phyloP scores from a whole-genome alignment of 2,797 vertebrate genomes.

The Borostomias antarcticus region DNA sequence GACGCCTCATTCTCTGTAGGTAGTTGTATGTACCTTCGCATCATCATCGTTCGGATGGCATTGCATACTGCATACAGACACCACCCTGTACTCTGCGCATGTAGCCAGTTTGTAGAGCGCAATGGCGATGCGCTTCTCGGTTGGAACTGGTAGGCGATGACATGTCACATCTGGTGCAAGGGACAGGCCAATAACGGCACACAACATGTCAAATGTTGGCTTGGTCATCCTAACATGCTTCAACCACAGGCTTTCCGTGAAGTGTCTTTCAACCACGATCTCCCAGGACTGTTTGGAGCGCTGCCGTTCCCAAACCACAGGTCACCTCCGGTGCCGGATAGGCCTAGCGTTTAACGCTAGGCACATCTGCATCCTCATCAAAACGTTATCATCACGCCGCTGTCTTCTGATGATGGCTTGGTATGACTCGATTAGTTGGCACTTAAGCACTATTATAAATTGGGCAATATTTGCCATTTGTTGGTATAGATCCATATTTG shows the following conservation, averaged over 20 bases:
- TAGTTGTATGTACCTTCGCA: background rate
- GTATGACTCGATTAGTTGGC: no score
- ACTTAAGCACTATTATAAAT: no score
- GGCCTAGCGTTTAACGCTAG: no score
- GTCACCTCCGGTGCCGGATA: no score
- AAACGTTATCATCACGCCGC: no score
- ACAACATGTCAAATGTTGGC: background rate
- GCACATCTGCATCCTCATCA: no score
- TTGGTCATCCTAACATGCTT: background rate
- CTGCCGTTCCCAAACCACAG: background rate
- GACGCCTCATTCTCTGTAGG: background rate
- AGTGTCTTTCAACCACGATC: background rate
- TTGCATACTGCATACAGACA: background rate
- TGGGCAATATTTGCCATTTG: no score
- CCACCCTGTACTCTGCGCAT: background rate
- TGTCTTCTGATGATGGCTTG: no score
- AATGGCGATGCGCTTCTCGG: background rate
- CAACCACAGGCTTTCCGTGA: background rate
- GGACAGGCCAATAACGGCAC: background rate
- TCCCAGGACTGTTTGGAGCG: background rate
- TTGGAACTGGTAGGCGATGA: background rate
- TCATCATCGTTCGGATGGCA: background rate
- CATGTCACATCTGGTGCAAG: background rate
- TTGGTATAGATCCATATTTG: no score
- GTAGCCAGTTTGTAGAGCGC: background rate